A percentile compares a stretch with the other conserved stretches of the same genome.
These are phyloP conservation scores for Nemotelus nigrinus DNA, from an alignment of 2,888 invertebrate species.

Conservation along the genomic window DNA sequence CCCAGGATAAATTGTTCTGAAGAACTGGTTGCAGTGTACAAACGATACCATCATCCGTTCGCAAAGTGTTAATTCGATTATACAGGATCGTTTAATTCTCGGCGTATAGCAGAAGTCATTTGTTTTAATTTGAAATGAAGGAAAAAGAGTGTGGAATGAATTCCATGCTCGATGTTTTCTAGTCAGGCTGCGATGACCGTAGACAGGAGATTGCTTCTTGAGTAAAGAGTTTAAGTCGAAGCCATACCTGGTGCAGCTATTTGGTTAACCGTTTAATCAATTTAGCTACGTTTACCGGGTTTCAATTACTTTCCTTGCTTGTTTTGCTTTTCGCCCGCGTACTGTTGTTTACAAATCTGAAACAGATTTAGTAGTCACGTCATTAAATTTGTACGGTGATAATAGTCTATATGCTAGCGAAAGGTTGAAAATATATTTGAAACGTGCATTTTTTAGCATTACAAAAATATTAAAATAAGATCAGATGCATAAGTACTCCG, in stretches of 20 bases:
- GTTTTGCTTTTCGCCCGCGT: constrained; percentile 26
- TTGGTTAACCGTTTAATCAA: constrained; percentile 49
- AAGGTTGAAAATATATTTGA: no score
- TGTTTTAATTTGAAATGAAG: constrained; percentile 48
- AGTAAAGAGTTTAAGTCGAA: constrained; percentile 3
- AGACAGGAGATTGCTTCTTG: background rate
- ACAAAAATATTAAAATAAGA: no score
- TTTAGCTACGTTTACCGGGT: constrained; percentile 47
- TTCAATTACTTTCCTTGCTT: constrained; percentile 45
- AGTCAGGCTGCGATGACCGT: background rate
- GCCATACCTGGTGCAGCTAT: constrained; percentile 20
- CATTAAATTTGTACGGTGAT: no score
- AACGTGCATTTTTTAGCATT: no score
- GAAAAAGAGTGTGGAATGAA: background rate
- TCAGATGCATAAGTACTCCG: no score
- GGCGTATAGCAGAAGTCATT: constrained; percentile 43
- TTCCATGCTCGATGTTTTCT: constrained; percentile 2
- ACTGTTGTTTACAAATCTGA: background rate
- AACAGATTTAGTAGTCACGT: no score
- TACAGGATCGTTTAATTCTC: constrained; percentile 45
- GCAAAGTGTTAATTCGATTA: constrained; percentile 48
- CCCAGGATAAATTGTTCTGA: constrained; percentile 36
- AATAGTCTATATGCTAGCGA: no score
- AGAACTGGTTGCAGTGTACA: constrained; percentile 4
- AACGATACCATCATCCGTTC: constrained; percentile 13